These are phyloP conservation scores for Helogale parvula DNA, from an alignment of 2,113 vertebrate genomes.

Conservation along the genomic window DNA sequence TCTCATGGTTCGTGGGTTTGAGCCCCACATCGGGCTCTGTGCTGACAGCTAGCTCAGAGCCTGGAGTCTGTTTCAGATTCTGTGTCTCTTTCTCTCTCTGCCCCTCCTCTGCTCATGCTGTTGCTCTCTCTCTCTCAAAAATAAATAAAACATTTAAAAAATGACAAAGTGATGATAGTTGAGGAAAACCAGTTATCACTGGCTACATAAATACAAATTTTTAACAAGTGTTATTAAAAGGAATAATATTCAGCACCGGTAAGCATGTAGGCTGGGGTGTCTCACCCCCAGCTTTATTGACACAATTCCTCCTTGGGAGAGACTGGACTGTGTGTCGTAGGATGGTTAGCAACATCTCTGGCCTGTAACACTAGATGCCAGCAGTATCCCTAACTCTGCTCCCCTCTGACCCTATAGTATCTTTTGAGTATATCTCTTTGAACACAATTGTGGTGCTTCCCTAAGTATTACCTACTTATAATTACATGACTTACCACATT, in stretches of 20 bases:
- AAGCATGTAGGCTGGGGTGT: neutral
- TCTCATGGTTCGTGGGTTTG: too few relatives aligned
- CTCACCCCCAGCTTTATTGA: neutral
- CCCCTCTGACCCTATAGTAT: neutral
- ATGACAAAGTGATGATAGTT: neutral
- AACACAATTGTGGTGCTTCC: neutral
- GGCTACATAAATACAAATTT: neutral
- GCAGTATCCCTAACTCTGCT: neutral
- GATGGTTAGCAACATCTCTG: neutral
- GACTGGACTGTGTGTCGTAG: neutral
- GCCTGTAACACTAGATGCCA: neutral
- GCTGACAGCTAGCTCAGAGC: too few relatives aligned
- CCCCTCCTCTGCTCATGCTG: too few relatives aligned
- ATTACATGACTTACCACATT: neutral
- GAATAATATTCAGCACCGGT: neutral
- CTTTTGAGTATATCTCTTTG: neutral
- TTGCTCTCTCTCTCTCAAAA: too few relatives aligned
- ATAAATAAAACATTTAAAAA: neutral
- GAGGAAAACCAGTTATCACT: neutral
- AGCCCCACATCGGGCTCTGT: too few relatives aligned
- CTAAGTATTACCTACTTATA: neutral
- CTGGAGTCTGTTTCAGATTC: too few relatives aligned
- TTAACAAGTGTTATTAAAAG: neutral
- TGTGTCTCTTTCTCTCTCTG: too few relatives aligned
- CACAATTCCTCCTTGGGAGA: neutral